Percentiles rank a stretch among this genome's conserved stretches.
Conservation (phyloP, 92 coral and sea anemone genomes). For the Porites divaricata region DNA sequence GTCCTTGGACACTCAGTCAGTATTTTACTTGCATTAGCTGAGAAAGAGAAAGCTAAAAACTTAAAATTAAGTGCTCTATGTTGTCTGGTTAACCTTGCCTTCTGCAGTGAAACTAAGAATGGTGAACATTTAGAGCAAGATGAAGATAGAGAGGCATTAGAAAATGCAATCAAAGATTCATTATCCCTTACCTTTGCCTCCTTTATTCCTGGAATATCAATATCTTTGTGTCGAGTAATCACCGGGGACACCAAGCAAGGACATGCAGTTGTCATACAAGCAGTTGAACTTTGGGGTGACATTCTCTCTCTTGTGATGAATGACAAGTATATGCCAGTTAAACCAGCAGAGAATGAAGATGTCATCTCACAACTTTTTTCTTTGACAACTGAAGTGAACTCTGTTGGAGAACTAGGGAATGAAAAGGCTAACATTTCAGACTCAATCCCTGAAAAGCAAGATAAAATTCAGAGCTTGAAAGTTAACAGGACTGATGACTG, state of each 20-base stretch:
- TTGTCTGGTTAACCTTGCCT: conserved; percentile 73
- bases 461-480: conserved; percentile 50
- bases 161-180: conserved; percentile 40
- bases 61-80: conserved; percentile 73
- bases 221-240: conserved; percentile 68
- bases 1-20: conserved; percentile 86
- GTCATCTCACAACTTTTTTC: conserved; percentile 60
- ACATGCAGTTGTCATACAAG: conserved; percentile 67
- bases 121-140: conserved; percentile 1
- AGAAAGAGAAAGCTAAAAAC: conserved; percentile 80
- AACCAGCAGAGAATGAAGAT: conserved; percentile 39
- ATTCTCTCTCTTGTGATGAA: conserved; percentile 81
- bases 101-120: conserved; percentile 42
- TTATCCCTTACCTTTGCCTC: conserved; percentile 77
- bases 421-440: conserved; percentile 2
- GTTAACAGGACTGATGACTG: conserved; percentile 63
- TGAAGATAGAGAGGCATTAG: conserved; percentile 28
- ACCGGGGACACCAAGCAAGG: conserved; percentile 77
- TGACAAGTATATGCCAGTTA: conserved; percentile 66
- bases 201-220: conserved; percentile 94
- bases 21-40: conserved; percentile 71
- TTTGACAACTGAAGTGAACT: conserved; percentile 22
- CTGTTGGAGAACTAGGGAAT: conserved; percentile 2
- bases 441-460: conserved; percentile 15
- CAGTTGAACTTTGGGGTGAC: conserved; percentile 75